Percentiles rank a stretch among this genome's conserved stretches.
phyloP scores from a whole-genome alignment of 2,888 invertebrate species.

The Chesias legatella region DNA sequence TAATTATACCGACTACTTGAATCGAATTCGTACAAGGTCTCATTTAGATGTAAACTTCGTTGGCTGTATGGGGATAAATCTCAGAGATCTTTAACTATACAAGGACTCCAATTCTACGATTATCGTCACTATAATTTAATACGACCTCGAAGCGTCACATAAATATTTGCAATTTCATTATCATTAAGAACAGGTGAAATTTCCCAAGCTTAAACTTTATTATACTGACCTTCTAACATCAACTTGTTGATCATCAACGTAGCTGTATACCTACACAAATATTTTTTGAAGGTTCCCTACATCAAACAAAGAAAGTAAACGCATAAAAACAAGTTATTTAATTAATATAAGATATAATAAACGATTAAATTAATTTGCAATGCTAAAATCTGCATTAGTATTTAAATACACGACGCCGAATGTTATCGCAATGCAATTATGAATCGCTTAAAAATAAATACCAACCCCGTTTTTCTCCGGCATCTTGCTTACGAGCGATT shows the following conservation, averaged over 20 bases:
- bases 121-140: too few relatives aligned
- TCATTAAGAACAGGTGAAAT: too few relatives aligned
- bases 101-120: too few relatives aligned
- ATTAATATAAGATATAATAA: not conserved
- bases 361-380: slow-evolving; percentile 1
- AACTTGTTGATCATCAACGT: too few relatives aligned
- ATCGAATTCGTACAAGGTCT: slow-evolving; percentile 2
- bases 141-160: too few relatives aligned
- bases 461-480: slow-evolving; percentile 49
- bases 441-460: slow-evolving; percentile 27
- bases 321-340: not conserved
- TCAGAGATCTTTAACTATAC: slow-evolving; percentile 2
- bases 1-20: too few relatives aligned
- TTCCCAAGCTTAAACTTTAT: too few relatives aligned
- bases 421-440: slow-evolving; percentile 27
- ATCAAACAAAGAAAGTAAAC: too few relatives aligned
- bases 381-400: not conserved
- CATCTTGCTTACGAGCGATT: slow-evolving; percentile 32
- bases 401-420: slow-evolving; percentile 7
- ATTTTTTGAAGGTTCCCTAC: too few relatives aligned
- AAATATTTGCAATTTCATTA: too few relatives aligned
- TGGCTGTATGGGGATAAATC: slow-evolving; percentile 1
- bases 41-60: not conserved
- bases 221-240: too few relatives aligned
- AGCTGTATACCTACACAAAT: too few relatives aligned